A percentile compares a stretch with the other conserved stretches of the same genome.
Conservation (phyloP, 2,888 invertebrate species). For the Phaedon cochleariae region DNA sequence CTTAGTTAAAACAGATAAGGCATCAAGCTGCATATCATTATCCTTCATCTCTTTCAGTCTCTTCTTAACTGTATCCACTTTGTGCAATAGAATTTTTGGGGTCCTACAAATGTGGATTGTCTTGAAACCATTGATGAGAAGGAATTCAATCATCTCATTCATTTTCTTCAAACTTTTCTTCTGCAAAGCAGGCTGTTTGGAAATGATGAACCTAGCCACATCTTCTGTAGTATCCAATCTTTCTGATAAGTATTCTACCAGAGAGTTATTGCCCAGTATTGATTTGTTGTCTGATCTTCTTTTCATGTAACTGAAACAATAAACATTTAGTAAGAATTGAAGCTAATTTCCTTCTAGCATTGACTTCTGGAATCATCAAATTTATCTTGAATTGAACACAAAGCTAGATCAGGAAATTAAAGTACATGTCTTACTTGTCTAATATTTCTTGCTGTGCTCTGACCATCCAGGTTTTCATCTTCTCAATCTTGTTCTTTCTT, state of each 20-base stretch:
- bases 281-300: slow-evolving; percentile 56
- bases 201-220: slow-evolving; percentile 52
- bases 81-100: slow-evolving; percentile 62
- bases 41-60: slow-evolving; percentile 56
- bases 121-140: slow-evolving; percentile 59
- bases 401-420: not conserved
- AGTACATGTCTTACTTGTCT: slow-evolving; percentile 55
- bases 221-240: slow-evolving; percentile 56
- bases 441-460: slow-evolving; percentile 56
- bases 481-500: slow-evolving; percentile 53
- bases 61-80: slow-evolving; percentile 58
- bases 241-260: slow-evolving; percentile 59
- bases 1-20: slow-evolving; percentile 56
- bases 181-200: slow-evolving; percentile 58
- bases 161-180: slow-evolving; percentile 60
- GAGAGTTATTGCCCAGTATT: slow-evolving; percentile 58
- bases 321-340: too few relatives aligned
- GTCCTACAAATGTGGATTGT: slow-evolving; percentile 57
- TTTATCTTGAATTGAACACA: too few relatives aligned
- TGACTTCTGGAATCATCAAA: too few relatives aligned
- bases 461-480: slow-evolving; percentile 65
- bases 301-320: slow-evolving; percentile 56
- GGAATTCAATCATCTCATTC: slow-evolving; percentile 60
- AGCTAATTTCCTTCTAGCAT: too few relatives aligned
- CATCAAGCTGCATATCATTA: slow-evolving; percentile 51